Evolutionary conservation across 2,113 vertebrate species (phyloP).

Genomic region (Ramphastos sulfuratus): DNA sequence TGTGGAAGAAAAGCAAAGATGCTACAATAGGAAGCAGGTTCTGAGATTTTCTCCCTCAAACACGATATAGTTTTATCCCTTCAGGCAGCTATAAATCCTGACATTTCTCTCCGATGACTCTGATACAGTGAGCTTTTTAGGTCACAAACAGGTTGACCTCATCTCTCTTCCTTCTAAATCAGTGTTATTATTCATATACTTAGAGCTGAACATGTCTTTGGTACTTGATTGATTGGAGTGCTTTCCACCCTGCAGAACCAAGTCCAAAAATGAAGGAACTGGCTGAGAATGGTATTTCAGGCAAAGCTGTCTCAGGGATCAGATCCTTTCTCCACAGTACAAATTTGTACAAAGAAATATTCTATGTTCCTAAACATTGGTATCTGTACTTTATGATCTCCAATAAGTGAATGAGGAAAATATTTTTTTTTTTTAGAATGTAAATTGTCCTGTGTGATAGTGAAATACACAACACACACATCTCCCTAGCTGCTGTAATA

Average conservation of each 20-base stretch:
- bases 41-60: not conserved
- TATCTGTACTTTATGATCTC: not conserved
- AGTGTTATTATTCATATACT: not conserved
- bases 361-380: not conserved
- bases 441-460: not conserved
- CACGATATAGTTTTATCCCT: fast-evolving
- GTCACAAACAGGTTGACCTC: not conserved
- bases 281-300: not conserved
- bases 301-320: not conserved
- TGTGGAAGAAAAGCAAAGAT: not conserved
- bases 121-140: not conserved
- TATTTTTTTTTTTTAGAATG: not conserved
- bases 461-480: not conserved
- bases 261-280: not conserved
- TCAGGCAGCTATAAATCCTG: not conserved
- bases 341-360: not conserved
- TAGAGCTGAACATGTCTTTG: not conserved
- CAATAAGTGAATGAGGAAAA: not conserved
- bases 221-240: not conserved
- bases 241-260: not conserved
- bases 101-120: not conserved
- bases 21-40: not conserved
- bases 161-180: not conserved
- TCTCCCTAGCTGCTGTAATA: not conserved
- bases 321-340: not conserved